Base-by-base conservation (phyloP, 2,888 invertebrate species). In the Tachina lurida region DNA sequence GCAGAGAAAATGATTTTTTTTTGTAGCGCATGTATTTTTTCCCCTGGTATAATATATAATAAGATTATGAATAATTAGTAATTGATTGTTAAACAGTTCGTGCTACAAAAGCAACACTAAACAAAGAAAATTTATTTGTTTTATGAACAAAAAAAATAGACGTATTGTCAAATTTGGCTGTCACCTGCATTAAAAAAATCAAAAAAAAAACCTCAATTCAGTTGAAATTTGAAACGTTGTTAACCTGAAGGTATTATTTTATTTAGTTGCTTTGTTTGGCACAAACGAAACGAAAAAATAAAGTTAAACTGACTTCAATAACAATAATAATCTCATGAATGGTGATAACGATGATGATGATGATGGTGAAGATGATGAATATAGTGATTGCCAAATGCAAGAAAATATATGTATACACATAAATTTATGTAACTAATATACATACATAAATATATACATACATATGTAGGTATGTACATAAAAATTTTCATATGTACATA, bases 341-440 rank as follows among this genome's bases (percentile, higher is more conserved):
- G n/a, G 19, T 54, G 54, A 15, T 8, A 17, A 13, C 17, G 10
- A 39, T 77, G 71, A 10, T 54, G 65, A 19, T 68, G 60, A 49
- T 82, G 31, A 31, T 22, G n/a, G n/a, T n/a, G 56, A 71, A 68
- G 62, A 54, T 68, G 77, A 74, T 84, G 39, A 52, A 84, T 62
- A 62, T 78, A 78, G 78, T 84, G 70, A 75, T 75, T 79, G 70
- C 49, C 47, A 79, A 84, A 80, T 58, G 56, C 19, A 41, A 75
- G 41, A 41, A 65, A 74, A 22, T 45, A 71, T 39, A 60, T 43
- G 41, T 41, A 52, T 47, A 31, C n/a, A n/a, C 19, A 47, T 22
- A 54, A 62, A 52, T 68, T 52, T 15, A 71, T 17, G 10, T 15
- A 31, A 39, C 31, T 15, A n/a, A 62, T 43, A 74, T 65, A 13